These are phyloP conservation scores for Caenorhabditis zanzibari DNA, from an alignment of 2,888 invertebrate species.

Conservation along the genomic window DNA sequence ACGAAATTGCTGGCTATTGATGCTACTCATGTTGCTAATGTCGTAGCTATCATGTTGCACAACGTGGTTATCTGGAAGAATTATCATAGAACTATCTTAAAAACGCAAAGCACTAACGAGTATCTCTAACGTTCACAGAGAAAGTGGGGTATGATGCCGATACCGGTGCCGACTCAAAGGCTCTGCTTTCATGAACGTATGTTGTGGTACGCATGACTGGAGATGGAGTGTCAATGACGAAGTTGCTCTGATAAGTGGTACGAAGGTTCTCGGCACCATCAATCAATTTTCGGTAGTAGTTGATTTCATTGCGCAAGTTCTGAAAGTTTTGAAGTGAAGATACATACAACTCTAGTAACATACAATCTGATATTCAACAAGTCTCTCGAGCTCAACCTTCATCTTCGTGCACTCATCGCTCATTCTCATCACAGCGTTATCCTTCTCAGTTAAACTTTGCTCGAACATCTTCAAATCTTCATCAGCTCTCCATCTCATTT, in stretches of 20 bases:
- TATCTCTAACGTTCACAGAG: constrained; percentile 28
- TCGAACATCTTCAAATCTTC: constrained; percentile 57
- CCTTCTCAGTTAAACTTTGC: constrained; percentile 42
- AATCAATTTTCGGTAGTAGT: constrained; percentile 53
- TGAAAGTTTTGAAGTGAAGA: constrained; percentile 5
- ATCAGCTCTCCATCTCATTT: constrained; percentile 43
- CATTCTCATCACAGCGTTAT: constrained; percentile 44
- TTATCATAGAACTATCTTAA: neutral
- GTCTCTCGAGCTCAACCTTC: constrained; percentile 41
- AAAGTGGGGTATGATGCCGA: constrained; percentile 48
- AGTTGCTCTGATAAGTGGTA: constrained; percentile 37
- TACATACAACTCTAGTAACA: neutral
- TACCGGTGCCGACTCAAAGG: too few species aligned
- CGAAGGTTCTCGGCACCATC: constrained; percentile 52
- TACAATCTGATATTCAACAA: constrained; percentile 58
- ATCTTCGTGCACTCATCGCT: constrained; percentile 49
- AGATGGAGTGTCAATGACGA: constrained; percentile 47
- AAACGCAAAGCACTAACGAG: constrained; percentile 6
- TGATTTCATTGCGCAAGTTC: constrained; percentile 54
- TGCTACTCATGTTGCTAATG: constrained; percentile 8
- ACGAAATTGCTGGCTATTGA: constrained; percentile 42
- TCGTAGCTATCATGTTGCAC: constrained; percentile 9
- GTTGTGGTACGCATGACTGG: constrained; percentile 18
- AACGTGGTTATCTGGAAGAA: constrained; percentile 15
- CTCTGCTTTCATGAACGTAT: too few species aligned